These are phyloP conservation scores for Thamnophis elegans DNA, from an alignment of 2,797 vertebrate genomes.

Conservation along the genomic window DNA sequence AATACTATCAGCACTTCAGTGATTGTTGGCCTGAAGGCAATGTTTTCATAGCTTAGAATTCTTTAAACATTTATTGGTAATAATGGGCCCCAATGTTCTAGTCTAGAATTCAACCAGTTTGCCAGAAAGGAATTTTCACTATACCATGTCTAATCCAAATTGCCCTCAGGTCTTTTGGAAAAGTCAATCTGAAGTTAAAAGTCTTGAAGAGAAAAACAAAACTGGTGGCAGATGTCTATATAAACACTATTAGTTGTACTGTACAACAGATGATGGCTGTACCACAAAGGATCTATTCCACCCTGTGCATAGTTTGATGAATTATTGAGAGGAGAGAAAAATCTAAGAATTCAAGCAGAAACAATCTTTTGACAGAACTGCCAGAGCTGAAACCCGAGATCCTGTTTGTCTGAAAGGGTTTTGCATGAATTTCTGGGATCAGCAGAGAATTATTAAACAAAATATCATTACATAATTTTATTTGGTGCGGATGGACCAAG, in stretches of 20 bases:
- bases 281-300: not conserved
- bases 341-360: not conserved
- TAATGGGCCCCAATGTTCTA: not conserved
- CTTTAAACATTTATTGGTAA: not conserved
- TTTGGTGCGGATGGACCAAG: not conserved
- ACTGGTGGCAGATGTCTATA: not conserved
- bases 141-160: not conserved
- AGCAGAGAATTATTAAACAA: not conserved
- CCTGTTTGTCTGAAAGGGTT: not conserved
- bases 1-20: not conserved
- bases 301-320: conserved; percentile 9
- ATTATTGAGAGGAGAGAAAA: conserved; percentile 15
- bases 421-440: not conserved
- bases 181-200: not conserved
- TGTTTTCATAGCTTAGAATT: not conserved
- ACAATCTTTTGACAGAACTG: not conserved
- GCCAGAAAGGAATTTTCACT: not conserved
- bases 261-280: not conserved
- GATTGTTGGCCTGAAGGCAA: not conserved
- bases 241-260: not conserved
- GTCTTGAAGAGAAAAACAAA: conserved; percentile 32
- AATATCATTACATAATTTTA: not conserved
- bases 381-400: not conserved
- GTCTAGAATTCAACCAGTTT: not conserved
- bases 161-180: not conserved